Evolutionary conservation across 2,113 vertebrate species (phyloP).

Genomic region (Ophthalmolycus amberensis): DNA sequence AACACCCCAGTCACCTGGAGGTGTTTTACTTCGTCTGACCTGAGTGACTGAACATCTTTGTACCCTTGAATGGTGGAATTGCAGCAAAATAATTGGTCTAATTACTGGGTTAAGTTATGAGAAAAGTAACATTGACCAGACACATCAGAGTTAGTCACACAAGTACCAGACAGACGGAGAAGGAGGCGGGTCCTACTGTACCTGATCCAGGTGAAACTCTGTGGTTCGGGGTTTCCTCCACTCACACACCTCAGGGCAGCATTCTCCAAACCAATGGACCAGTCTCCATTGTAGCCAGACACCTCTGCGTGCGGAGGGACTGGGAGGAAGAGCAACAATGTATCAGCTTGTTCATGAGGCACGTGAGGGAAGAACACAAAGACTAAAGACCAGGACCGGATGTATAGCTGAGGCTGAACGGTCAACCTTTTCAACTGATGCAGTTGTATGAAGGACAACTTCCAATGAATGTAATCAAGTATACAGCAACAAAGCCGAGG

Average conservation of each 20-base stretch:
- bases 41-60: neutral
- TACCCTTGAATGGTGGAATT: neutral
- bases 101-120: neutral
- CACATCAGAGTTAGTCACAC: constrained; percentile 63
- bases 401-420: neutral
- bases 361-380: neutral
- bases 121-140: constrained; percentile 40
- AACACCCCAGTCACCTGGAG: neutral
- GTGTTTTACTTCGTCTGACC: neutral
- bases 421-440: neutral
- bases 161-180: constrained; percentile 46
- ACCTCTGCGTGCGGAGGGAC: constrained; percentile 76
- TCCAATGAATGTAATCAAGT: neutral
- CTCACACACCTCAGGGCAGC: constrained; percentile 74
- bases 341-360: neutral
- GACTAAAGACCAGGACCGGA: neutral
- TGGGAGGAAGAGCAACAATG: constrained; percentile 53
- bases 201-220: constrained; percentile 89
- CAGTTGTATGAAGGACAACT: neutral
- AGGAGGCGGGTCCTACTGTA: constrained; percentile 62
- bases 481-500: neutral
- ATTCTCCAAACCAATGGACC: constrained; percentile 72
- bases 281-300: constrained; percentile 67
- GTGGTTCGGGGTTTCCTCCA: constrained; percentile 88
- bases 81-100: neutral